Percentiles rank a stretch among this genome's conserved stretches.
phyloP scores from a whole-genome alignment of 92 coral and sea anemone species.

The Porites cylindrica region DNA sequence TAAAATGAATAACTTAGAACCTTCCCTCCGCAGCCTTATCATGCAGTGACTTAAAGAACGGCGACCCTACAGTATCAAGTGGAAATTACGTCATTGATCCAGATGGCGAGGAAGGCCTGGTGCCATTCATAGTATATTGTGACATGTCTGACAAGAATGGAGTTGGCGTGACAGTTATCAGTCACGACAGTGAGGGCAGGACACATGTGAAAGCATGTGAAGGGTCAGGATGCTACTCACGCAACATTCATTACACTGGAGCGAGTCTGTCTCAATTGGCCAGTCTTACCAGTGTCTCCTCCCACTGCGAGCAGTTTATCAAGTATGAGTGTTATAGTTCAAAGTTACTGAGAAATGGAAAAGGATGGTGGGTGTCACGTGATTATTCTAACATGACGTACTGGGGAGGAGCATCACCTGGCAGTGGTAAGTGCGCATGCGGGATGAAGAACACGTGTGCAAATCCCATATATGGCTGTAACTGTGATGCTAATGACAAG shows the following conservation, averaged over 20 bases:
- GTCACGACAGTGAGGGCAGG: neutral
- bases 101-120: neutral
- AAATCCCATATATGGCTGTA: constrained; percentile 20
- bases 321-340: constrained; percentile 53
- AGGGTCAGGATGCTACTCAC: constrained; percentile 16
- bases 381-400: neutral
- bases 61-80: neutral
- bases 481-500: constrained; percentile 42
- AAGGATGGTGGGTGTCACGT: constrained; percentile 36
- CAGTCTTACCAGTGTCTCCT: constrained; percentile 47
- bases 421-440: constrained; percentile 55
- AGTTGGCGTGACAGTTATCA: neutral
- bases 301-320: constrained; percentile 59
- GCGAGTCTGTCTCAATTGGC: constrained; percentile 49
- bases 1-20: too few relatives aligned
- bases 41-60: neutral
- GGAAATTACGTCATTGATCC: neutral
- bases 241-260: constrained; percentile 45
- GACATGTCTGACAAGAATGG: neutral
- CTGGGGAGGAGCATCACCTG: constrained; percentile 33
- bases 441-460: constrained; percentile 56
- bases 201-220: neutral
- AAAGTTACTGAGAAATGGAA: too few relatives aligned
- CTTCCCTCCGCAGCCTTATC: too few relatives aligned
- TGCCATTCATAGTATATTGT: neutral